These are phyloP conservation scores for Nephila pilipes DNA, from an alignment of 1,140 invertebrate genomes.

Conservation along the genomic window DNA sequence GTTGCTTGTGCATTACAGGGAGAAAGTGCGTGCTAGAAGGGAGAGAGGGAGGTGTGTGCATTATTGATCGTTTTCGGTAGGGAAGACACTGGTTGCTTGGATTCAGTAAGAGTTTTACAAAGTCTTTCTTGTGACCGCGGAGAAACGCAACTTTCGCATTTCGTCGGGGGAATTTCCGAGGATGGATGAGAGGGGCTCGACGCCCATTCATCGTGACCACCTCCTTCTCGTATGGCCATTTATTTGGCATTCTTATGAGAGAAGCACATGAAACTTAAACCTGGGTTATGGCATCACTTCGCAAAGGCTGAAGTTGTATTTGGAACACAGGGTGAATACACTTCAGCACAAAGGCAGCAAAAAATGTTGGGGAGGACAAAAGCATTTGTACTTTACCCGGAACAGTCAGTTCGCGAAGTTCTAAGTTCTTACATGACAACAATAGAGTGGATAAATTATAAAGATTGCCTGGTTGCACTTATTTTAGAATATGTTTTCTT, in stretches of 20 bases:
- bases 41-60: slow-evolving; percentile 35
- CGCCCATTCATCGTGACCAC: background rate
- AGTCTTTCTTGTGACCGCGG: background rate
- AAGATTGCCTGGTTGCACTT: too few species aligned
- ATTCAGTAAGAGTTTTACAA: background rate
- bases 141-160: slow-evolving; percentile 22
- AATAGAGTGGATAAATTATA: too few species aligned
- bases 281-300: too few species aligned
- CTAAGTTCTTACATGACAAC: too few species aligned
- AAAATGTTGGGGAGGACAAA: too few species aligned
- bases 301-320: too few species aligned
- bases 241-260: background rate
- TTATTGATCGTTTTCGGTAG: slow-evolving; percentile 50
- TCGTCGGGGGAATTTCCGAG: background rate
- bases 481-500: too few species aligned
- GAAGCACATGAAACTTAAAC: too few species aligned
- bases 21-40: slow-evolving; percentile 2
- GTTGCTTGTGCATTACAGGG: background rate
- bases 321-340: too few species aligned
- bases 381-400: too few species aligned
- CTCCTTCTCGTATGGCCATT: background rate
- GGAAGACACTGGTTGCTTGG: slow-evolving; percentile 57
- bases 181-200: background rate
- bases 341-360: too few species aligned
- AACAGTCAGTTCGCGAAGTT: too few species aligned